phyloP scores from a whole-genome alignment of 2,113 vertebrate species.

The Aphyosemion australe region DNA sequence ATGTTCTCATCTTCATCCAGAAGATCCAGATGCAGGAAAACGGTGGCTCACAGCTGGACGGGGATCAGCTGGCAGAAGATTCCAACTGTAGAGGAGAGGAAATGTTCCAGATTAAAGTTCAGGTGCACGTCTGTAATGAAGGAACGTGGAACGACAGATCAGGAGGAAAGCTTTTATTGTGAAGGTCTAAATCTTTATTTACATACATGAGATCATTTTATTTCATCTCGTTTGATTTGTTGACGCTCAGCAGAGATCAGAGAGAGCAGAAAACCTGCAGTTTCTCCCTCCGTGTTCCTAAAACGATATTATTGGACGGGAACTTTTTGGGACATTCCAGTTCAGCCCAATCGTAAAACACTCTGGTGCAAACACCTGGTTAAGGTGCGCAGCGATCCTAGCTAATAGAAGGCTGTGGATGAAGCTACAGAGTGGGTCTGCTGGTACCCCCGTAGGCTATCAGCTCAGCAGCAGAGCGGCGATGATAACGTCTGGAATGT shows the following conservation, averaged over 20 bases:
- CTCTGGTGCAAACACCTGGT: slow-evolving; percentile 70
- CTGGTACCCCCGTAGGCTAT: slow-evolving; percentile 36
- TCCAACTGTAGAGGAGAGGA: slow-evolving; percentile 23
- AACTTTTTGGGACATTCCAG: slow-evolving; percentile 63
- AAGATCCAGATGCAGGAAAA: slow-evolving; percentile 3
- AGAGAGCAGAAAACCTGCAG: not conserved
- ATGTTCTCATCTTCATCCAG: slow-evolving; percentile 70
- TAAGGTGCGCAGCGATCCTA: slow-evolving; percentile 38
- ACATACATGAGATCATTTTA: too few species aligned
- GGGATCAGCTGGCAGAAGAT: slow-evolving; percentile 8
- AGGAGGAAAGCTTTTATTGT: too few species aligned
- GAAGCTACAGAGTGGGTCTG: slow-evolving; percentile 26
- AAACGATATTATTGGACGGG: slow-evolving; percentile 13
- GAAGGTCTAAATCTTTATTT: too few species aligned
- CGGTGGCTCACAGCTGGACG: slow-evolving; percentile 1
- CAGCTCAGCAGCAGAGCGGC: slow-evolving; percentile 48
- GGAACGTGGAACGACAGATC: too few species aligned
- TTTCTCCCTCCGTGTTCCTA: slow-evolving; percentile 22
- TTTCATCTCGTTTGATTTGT: not conserved
- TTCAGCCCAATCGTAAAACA: slow-evolving; percentile 70
- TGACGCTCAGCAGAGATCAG: not conserved
- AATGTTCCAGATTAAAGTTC: too few species aligned
- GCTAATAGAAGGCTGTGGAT: slow-evolving; percentile 34
- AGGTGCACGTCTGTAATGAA: too few species aligned
- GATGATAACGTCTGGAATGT: slow-evolving; percentile 52